Conservation (phyloP, 2,888 invertebrate genomes). For the Lypha dubia region DNA sequence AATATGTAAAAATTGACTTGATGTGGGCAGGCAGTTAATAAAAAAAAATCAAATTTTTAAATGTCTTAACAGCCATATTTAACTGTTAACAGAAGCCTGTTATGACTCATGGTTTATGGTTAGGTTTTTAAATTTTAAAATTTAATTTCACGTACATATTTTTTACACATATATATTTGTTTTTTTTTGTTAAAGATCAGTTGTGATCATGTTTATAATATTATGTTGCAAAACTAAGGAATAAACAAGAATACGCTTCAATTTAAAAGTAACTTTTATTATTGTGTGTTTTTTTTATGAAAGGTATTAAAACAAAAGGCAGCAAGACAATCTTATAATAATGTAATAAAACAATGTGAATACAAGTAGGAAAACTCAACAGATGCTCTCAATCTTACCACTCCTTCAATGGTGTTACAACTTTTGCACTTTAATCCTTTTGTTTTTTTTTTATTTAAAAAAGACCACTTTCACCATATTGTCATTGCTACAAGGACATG, state of each 20-base stretch:
- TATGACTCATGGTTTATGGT: no score
- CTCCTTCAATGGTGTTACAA: slow-evolving; percentile 26
- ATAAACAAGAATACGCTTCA: neutral
- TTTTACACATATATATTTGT: no score
- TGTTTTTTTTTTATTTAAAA: slow-evolving; percentile 30
- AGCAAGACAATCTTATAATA: slow-evolving; percentile 44
- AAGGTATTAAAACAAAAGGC: slow-evolving; percentile 42
- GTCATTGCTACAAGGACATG: slow-evolving; percentile 62
- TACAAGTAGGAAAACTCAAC: slow-evolving; percentile 46
- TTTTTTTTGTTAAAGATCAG: no score
- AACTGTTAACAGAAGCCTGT: no score
- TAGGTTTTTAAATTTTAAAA: no score
- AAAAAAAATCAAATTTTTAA: no score
- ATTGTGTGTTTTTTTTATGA: neutral
- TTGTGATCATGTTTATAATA: no score
- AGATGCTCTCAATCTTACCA: slow-evolving; percentile 59
- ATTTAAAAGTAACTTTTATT: neutral
- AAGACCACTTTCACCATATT: slow-evolving; percentile 53
- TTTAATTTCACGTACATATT: no score
- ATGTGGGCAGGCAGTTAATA: no score
- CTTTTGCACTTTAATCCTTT: slow-evolving; percentile 56
- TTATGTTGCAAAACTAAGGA: slow-evolving; percentile 1
- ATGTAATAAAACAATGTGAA: slow-evolving; percentile 30
- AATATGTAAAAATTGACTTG: no score
- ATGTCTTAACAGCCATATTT: no score